Percentiles rank a stretch among this genome's conserved stretches.
phyloP scores from a whole-genome alignment of 1,140 invertebrate species.

The Gonatopus flavifemur region DNA sequence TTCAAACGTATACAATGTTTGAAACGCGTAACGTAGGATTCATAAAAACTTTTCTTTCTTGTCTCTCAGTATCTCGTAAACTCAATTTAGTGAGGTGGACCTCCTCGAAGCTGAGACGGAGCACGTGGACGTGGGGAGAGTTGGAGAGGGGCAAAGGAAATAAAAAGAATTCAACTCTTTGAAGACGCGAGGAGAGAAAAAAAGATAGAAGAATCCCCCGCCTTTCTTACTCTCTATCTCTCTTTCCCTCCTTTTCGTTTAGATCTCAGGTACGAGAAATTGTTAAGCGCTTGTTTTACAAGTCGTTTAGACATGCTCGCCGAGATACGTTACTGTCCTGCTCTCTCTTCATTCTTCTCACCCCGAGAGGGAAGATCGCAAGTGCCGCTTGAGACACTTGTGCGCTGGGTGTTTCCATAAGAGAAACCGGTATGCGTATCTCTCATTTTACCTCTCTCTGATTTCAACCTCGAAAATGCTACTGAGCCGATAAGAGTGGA shows the following conservation, averaged over 20 bases:
- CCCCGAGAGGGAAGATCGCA: constrained; percentile 13
- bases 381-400: constrained; percentile 32
- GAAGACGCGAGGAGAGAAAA: too few relatives aligned
- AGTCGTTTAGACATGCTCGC: constrained; percentile 51
- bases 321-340: constrained; percentile 44
- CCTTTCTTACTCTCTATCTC: neutral
- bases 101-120: constrained; percentile 39
- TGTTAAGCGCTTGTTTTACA: constrained; percentile 59
- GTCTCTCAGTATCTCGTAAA: constrained; percentile 46
- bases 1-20: constrained; percentile 15
- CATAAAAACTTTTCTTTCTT: too few relatives aligned
- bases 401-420: constrained; percentile 45
- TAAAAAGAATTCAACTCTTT: too few relatives aligned
- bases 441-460: neutral
- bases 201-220: too few relatives aligned
- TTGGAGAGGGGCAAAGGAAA: too few relatives aligned
- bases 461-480: constrained; percentile 15
- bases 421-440: constrained; percentile 31
- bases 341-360: too few relatives aligned
- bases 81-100: constrained; percentile 51
- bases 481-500: constrained; percentile 43
- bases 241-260: constrained; percentile 4
- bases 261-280: constrained; percentile 41
- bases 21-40: neutral
- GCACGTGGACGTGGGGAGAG: too few relatives aligned